phyloP scores from a whole-genome alignment of 2,888 invertebrate genomes.

The Griposia aprilina region DNA sequence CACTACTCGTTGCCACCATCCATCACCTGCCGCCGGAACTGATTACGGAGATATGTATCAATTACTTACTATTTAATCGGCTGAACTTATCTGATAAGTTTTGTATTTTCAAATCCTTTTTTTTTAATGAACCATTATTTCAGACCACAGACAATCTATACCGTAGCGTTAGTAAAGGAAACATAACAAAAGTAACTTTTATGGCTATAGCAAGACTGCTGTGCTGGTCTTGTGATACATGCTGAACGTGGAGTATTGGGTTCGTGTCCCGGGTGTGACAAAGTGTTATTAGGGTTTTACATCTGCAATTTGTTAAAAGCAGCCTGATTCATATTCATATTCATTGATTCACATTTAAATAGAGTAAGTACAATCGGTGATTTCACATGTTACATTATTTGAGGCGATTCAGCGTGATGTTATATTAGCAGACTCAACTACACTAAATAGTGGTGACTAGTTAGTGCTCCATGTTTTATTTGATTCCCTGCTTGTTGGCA shows the following conservation, averaged over 20 bases:
- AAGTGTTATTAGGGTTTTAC: not conserved
- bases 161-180: not conserved
- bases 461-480: not conserved
- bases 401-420: too few species aligned
- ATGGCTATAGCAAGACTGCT: not conserved
- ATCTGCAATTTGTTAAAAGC: too few species aligned
- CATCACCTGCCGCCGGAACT: constrained; percentile 8
- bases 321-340: too few species aligned
- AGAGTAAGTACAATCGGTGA: too few species aligned
- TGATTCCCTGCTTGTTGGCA: not conserved
- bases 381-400: too few species aligned
- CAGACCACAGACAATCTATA: not conserved
- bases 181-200: not conserved
- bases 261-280: not conserved
- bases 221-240: not conserved
- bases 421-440: not conserved
- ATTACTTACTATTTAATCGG: not conserved
- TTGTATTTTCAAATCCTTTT: not conserved
- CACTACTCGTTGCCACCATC: constrained; percentile 1
- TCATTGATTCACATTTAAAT: too few species aligned
- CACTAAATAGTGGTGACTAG: not conserved
- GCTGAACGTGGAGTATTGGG: not conserved
- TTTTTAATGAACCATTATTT: too few species aligned
- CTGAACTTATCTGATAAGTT: not conserved
- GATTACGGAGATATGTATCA: not conserved